Percentiles rank a stretch among this genome's conserved stretches.
Evolutionary conservation across 2,888 invertebrate species (phyloP).

Genomic region (Apodemia duryi): DNA sequence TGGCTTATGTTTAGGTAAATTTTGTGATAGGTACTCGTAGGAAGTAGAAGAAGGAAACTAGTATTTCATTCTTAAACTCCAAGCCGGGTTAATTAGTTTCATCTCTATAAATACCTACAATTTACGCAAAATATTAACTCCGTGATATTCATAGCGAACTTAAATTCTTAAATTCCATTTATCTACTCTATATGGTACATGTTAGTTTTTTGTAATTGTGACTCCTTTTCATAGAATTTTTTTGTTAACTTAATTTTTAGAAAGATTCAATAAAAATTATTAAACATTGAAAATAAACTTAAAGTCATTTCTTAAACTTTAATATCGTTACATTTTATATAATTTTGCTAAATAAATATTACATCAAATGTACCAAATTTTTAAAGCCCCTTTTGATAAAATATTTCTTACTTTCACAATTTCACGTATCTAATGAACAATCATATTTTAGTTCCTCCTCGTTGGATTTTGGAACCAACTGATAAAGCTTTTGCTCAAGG

Average conservation of each 20-base stretch:
- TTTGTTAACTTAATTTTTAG: no score
- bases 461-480: conserved; percentile 96
- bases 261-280: no score
- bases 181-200: background rate
- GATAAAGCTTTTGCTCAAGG: conserved; percentile 97
- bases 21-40: background rate
- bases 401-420: background rate
- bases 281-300: no score
- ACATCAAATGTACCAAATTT: conserved; percentile 12
- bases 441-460: conserved; percentile 91
- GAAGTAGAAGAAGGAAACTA: background rate
- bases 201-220: no score
- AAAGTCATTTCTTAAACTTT: no score
- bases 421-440: conserved; percentile 22
- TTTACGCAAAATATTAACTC: background rate
- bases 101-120: background rate
- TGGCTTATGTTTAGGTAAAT: background rate
- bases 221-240: no score
- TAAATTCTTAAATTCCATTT: background rate
- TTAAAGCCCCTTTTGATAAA: background rate
- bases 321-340: no score
- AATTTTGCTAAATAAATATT: background rate
- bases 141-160: background rate
- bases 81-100: background rate
- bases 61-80: background rate